Conservation (phyloP, 1,140 invertebrate species). For the Tetramorium alpestre region DNA sequence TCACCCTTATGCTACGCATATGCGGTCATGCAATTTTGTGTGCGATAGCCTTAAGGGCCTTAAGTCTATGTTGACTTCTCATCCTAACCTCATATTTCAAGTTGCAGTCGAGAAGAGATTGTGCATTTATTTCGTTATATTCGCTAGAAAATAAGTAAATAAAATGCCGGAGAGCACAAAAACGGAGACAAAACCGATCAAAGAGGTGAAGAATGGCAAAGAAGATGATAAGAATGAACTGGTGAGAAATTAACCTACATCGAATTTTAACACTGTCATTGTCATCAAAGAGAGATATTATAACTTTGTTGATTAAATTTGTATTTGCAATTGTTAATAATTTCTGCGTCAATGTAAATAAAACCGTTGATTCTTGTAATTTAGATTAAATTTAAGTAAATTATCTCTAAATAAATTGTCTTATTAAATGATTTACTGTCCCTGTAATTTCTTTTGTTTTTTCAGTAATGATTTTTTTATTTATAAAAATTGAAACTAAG, state of each 20-base stretch:
- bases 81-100: constrained; percentile 58
- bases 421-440: not conserved
- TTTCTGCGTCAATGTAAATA: not conserved
- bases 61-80: too few relatives aligned
- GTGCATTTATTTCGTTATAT: constrained; percentile 5
- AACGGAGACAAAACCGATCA: constrained; percentile 77
- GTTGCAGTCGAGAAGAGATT: not conserved
- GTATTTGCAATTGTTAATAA: not conserved
- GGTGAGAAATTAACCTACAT: constrained; percentile 72
- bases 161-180: constrained; percentile 84
- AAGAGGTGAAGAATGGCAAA: constrained; percentile 81
- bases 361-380: not conserved
- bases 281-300: constrained; percentile 1
- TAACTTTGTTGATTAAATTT: not conserved
- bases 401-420: not conserved
- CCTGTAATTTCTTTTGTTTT: not conserved
- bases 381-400: not conserved
- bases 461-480: not conserved
- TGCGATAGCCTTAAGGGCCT: too few relatives aligned
- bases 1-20: too few relatives aligned
- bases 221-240: constrained; percentile 84
- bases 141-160: constrained; percentile 11
- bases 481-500: constrained; percentile 3
- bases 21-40: too few relatives aligned
- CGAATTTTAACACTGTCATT: constrained; percentile 16